phyloP scores from a whole-genome alignment of 2,888 invertebrate genomes.

The Stegophylla sp. region DNA sequence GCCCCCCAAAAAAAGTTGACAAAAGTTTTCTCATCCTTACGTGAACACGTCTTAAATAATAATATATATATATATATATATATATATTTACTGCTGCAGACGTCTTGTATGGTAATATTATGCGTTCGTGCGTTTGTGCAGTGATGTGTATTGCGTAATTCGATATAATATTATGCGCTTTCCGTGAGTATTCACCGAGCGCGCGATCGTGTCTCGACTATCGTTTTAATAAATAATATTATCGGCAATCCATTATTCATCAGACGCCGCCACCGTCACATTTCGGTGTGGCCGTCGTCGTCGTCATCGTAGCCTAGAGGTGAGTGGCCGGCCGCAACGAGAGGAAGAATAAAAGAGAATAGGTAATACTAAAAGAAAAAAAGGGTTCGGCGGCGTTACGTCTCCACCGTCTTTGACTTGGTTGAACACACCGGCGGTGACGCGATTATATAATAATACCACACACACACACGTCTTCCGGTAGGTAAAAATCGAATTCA shows the following conservation, averaged over 20 bases:
- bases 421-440: slow-evolving; percentile 14
- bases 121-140: neutral
- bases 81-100: neutral
- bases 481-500: slow-evolving; percentile 34
- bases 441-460: slow-evolving; percentile 1
- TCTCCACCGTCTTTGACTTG: neutral
- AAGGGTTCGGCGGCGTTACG: slow-evolving; percentile 40
- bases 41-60: neutral
- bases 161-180: slow-evolving; percentile 17
- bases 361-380: slow-evolving; percentile 4
- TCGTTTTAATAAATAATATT: no score
- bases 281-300: slow-evolving; percentile 31
- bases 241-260: slow-evolving; percentile 49
- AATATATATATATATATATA: neutral
- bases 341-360: neutral
- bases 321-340: slow-evolving; percentile 40
- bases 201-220: slow-evolving; percentile 36
- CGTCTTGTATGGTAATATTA: no score
- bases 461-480: slow-evolving; percentile 43
- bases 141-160: slow-evolving; percentile 17
- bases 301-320: slow-evolving; percentile 34
- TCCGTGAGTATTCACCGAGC: no score
- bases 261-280: neutral
- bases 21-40: slow-evolving; percentile 24
- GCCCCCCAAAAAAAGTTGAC: slow-evolving; percentile 49